A percentile compares a stretch with the other conserved stretches of the same genome.
These are phyloP conservation scores for Papilio xuthus DNA, from an alignment of 1,140 invertebrate species.

Conservation along the genomic window DNA sequence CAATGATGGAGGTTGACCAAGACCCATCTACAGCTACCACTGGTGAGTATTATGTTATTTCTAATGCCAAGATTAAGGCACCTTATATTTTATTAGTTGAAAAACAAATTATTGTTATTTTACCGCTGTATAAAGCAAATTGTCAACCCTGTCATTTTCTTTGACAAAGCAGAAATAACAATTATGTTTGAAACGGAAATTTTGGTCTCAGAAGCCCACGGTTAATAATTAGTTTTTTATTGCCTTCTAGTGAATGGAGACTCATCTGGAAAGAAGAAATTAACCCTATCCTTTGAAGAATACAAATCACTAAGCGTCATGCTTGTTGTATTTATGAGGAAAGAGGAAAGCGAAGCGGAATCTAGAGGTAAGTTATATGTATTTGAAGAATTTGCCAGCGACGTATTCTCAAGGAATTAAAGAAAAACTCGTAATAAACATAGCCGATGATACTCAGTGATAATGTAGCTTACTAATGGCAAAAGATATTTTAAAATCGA, in stretches of 20 bases:
- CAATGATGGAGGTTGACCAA: slow-evolving; percentile 81
- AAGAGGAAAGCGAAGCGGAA: slow-evolving; percentile 88
- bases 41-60: slow-evolving; percentile 25
- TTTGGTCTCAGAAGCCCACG: too few species aligned
- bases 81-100: too few species aligned
- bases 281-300: slow-evolving; percentile 96
- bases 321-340: slow-evolving; percentile 93
- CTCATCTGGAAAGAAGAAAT: slow-evolving; percentile 86
- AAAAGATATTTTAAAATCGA: too few species aligned
- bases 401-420: background rate
- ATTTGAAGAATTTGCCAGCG: background rate
- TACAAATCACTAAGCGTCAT: slow-evolving; percentile 97
- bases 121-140: too few species aligned
- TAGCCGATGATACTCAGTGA: background rate
- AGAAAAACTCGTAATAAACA: background rate
- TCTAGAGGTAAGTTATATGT: slow-evolving; percentile 79
- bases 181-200: too few species aligned
- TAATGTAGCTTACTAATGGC: too few species aligned
- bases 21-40: slow-evolving; percentile 60
- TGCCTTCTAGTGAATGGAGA: slow-evolving; percentile 55
- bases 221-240: background rate
- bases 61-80: too few species aligned
- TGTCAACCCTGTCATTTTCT: too few species aligned
- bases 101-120: too few species aligned
- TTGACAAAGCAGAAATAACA: too few species aligned